A percentile compares a stretch with the other conserved stretches of the same genome.
phyloP scores from a whole-genome alignment of 1,140 invertebrate genomes.

The Acyrthosiphon pisum region DNA sequence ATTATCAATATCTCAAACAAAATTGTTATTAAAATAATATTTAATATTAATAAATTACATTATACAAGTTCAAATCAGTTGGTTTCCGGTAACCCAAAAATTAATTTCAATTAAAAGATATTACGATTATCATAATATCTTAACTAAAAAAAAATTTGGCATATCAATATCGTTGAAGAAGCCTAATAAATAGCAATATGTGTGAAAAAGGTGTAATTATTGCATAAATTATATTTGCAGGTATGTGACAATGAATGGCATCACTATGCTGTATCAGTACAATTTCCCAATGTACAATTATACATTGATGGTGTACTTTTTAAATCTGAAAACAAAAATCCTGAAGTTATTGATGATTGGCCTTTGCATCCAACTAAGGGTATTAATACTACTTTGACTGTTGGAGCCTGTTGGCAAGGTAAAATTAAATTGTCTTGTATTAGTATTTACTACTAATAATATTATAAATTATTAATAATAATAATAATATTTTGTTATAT shows the following conservation, averaged over 20 bases:
- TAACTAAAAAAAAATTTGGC: no score
- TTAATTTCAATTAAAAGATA: no score
- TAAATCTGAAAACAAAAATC: constrained; percentile 81
- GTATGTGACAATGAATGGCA: constrained; percentile 99
- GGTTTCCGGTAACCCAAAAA: no score
- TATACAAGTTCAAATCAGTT: no score
- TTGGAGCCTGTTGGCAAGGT: constrained; percentile 98
- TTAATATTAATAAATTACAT: no score
- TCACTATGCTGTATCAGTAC: constrained; percentile 93
- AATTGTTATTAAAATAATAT: no score
- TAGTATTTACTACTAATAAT: background rate
- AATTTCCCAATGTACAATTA: constrained; percentile 86
- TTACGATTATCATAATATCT: no score
- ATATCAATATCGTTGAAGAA: no score
- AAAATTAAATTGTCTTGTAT: constrained; percentile 56
- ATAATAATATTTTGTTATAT: constrained; percentile 39
- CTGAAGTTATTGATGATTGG: constrained; percentile 99
- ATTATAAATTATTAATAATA: background rate
- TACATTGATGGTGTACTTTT: constrained; percentile 90
- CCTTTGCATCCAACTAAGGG: constrained; percentile 95
- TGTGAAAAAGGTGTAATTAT: constrained; percentile 39
- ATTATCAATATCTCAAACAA: no score
- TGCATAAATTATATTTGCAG: constrained; percentile 60
- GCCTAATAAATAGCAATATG: constrained; percentile 22
- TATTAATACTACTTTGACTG: constrained; percentile 90